These are phyloP conservation scores for Aquatica leii DNA, from an alignment of 2,888 invertebrate genomes.

Conservation along the genomic window DNA sequence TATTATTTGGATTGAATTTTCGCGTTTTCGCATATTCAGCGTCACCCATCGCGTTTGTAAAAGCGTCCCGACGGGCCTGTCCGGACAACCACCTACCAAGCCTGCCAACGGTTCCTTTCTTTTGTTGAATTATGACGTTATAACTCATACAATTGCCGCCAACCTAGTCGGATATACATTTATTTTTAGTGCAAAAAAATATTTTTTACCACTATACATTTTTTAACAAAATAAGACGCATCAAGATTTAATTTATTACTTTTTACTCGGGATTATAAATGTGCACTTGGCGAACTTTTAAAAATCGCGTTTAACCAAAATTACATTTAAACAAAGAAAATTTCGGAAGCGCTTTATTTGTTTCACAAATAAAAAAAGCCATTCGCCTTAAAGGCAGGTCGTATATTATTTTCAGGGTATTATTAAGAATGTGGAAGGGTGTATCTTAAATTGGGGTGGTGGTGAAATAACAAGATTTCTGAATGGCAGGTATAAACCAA, in stretches of 20 bases:
- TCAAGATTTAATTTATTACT: slow-evolving; percentile 28
- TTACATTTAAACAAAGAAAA: slow-evolving; percentile 22
- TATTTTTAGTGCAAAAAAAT: slow-evolving; percentile 49
- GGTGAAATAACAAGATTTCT: slow-evolving; percentile 25
- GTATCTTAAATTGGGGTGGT: slow-evolving; percentile 27
- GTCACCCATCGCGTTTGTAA: slow-evolving; percentile 37
- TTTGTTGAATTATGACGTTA: slow-evolving; percentile 58
- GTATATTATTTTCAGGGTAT: slow-evolving; percentile 36
- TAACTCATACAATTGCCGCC: slow-evolving; percentile 59
- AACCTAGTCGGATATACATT: slow-evolving; percentile 57
- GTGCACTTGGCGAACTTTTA: slow-evolving; percentile 21
- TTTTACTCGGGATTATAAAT: slow-evolving; percentile 27
- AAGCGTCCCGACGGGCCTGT: slow-evolving; percentile 45
- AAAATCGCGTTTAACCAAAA: slow-evolving; percentile 19
- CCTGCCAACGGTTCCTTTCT: slow-evolving; percentile 59
- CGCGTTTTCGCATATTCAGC: slow-evolving; percentile 37
- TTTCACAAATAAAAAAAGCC: slow-evolving; percentile 31
- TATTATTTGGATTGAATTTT: no score
- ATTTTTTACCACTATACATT: slow-evolving; percentile 35
- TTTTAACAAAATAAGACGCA: slow-evolving; percentile 31
- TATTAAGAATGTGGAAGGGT: slow-evolving; percentile 37
- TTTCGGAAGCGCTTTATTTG: slow-evolving; percentile 26
- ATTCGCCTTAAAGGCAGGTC: slow-evolving; percentile 34
- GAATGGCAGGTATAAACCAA: slow-evolving; percentile 27
- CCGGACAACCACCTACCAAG: slow-evolving; percentile 58